Conservation (phyloP, 2,888 invertebrate genomes). For the Cephus spinipes region DNA sequence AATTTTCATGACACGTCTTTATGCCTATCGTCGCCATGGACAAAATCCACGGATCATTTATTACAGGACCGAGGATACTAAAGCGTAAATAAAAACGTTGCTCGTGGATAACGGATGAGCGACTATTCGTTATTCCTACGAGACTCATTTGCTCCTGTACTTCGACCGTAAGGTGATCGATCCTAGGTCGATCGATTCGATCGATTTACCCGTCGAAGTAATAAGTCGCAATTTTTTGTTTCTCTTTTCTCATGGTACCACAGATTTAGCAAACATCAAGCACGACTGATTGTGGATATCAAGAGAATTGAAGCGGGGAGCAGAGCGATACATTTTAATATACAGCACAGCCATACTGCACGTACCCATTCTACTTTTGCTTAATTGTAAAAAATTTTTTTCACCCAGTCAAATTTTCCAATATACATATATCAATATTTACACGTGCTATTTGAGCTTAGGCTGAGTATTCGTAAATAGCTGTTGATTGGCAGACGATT, state of each 20-base stretch:
- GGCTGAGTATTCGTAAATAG: background rate
- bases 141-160: background rate
- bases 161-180: background rate
- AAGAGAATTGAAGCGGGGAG: constrained; percentile 1
- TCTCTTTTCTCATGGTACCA: background rate
- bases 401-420: background rate
- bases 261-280: background rate
- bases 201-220: background rate
- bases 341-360: constrained; percentile 10
- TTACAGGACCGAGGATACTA: background rate
- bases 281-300: background rate
- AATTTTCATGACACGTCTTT: background rate
- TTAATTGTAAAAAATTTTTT: background rate
- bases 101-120: background rate
- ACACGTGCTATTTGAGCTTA: background rate
- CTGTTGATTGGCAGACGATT: background rate
- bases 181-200: background rate
- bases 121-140: background rate
- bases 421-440: background rate
- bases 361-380: background rate
- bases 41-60: background rate
- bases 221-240: background rate
- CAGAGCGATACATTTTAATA: constrained; percentile 3
- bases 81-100: background rate
- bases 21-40: background rate